phyloP scores from a whole-genome alignment of 2,797 vertebrate species.

The Steatocranus sp. region DNA sequence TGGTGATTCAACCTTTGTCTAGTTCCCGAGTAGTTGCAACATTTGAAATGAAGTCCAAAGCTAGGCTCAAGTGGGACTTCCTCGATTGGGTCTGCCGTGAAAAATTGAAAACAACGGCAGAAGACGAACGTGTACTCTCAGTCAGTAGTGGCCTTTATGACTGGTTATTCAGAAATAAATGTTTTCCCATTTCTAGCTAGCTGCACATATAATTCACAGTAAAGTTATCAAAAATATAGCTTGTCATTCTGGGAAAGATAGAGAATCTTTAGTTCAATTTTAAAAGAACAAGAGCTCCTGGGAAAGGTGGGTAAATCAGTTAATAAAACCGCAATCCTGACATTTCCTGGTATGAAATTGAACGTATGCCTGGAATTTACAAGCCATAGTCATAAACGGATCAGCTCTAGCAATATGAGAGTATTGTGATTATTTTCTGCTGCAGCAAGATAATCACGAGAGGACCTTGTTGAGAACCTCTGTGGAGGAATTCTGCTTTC shows the following conservation, averaged over 20 bases:
- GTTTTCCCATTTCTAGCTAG: not conserved
- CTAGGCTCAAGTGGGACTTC: conserved; percentile 38
- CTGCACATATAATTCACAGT: not conserved
- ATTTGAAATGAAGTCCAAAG: conserved; percentile 32
- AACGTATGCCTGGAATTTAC: not conserved
- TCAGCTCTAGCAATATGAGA: not conserved
- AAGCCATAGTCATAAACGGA: not conserved
- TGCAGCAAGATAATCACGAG: conserved; percentile 26
- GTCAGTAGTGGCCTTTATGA: not conserved
- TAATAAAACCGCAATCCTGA: not conserved
- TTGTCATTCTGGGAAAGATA: not conserved
- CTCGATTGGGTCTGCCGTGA: not conserved
- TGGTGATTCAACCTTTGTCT: not conserved
- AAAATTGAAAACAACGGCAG: not conserved
- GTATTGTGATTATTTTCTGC: conserved; percentile 22
- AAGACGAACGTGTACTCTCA: rapidly evolving
- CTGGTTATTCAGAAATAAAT: not conserved
- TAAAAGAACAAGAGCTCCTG: not conserved
- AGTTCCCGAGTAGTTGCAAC: not conserved
- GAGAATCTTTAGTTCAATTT: not conserved
- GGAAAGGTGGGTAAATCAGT: not conserved
- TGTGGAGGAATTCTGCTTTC: conserved; percentile 25
- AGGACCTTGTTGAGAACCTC: conserved; percentile 26
- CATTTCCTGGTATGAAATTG: not conserved
- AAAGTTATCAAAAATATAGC: not conserved